phyloP scores from a whole-genome alignment of 2,888 invertebrate genomes.

The Anaspis maculata region DNA sequence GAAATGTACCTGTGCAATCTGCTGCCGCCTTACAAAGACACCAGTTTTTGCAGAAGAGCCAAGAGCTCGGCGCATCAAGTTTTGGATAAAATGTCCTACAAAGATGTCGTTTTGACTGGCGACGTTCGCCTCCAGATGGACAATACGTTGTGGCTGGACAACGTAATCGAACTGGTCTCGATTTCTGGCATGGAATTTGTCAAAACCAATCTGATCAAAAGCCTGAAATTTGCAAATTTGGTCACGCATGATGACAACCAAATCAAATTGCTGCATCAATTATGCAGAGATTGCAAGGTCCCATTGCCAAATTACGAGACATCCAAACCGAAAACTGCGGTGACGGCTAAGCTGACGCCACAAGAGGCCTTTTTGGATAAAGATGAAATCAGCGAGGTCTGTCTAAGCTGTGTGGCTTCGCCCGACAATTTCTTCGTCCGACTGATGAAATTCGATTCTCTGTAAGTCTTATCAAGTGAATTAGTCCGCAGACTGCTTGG shows the following conservation, averaged over 20 bases:
- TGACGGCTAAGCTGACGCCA: slow-evolving; percentile 21
- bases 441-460: slow-evolving; percentile 41
- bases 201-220: slow-evolving; percentile 47
- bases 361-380: slow-evolving; percentile 48
- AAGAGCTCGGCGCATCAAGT: slow-evolving; percentile 12
- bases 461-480: slow-evolving; percentile 6
- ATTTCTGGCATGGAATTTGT: slow-evolving; percentile 45
- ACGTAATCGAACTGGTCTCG: slow-evolving; percentile 47
- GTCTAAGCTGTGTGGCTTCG: slow-evolving; percentile 41
- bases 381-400: slow-evolving; percentile 38
- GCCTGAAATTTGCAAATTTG: slow-evolving; percentile 41
- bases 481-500: no score
- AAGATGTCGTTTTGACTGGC: slow-evolving; percentile 35
- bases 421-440: slow-evolving; percentile 47
- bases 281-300: slow-evolving; percentile 41
- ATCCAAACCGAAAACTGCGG: slow-evolving; percentile 7
- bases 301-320: slow-evolving; percentile 26
- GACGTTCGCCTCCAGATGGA: slow-evolving; percentile 51
- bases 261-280: slow-evolving; percentile 41
- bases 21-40: slow-evolving; percentile 32
- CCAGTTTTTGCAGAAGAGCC: slow-evolving; percentile 23
- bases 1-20: slow-evolving; percentile 30
- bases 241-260: slow-evolving; percentile 45
- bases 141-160: slow-evolving; percentile 56
- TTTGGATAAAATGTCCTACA: slow-evolving; percentile 20